Percentiles rank a stretch among this genome's conserved stretches.
phyloP scores from a whole-genome alignment of 2,797 vertebrate species.

The Coendou prehensilis region DNA sequence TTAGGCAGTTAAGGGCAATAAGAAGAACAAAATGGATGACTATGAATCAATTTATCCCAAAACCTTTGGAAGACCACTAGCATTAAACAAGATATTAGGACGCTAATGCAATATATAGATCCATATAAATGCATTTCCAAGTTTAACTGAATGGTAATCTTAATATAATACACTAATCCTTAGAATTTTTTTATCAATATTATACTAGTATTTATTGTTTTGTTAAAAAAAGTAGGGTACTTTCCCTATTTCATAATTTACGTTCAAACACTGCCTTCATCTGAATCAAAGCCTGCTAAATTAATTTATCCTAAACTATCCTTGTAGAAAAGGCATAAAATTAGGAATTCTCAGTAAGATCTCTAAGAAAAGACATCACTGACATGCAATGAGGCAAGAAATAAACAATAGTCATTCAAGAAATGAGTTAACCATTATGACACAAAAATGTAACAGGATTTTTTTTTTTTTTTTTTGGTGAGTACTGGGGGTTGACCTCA shows the following conservation, averaged over 20 bases:
- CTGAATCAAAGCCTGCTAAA: not conserved
- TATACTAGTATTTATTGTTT: not conserved
- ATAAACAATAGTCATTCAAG: slow-evolving; percentile 46
- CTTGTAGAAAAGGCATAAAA: not conserved
- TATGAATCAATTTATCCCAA: not conserved
- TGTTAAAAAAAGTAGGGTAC: not conserved
- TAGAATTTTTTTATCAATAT: not conserved
- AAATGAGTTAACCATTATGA: slow-evolving; percentile 29
- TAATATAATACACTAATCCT: not conserved
- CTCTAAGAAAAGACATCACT: not conserved
- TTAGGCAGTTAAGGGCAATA: not conserved
- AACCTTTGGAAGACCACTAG: not conserved
- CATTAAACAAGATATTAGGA: no score
- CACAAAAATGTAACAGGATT: slow-evolving; percentile 8
- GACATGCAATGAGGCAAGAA: not conserved
- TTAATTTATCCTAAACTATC: not conserved
- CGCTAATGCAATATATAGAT: not conserved
- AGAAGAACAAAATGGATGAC: not conserved
- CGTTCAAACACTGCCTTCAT: not conserved
- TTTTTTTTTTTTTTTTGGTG: not conserved
- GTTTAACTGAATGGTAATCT: not conserved
- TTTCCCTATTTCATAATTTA: not conserved
- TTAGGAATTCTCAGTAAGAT: not conserved
- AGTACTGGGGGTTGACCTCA: no score
- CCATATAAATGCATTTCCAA: not conserved